Conservation (phyloP, 2,888 invertebrate genomes). For the Scrobipalpa costella region DNA sequence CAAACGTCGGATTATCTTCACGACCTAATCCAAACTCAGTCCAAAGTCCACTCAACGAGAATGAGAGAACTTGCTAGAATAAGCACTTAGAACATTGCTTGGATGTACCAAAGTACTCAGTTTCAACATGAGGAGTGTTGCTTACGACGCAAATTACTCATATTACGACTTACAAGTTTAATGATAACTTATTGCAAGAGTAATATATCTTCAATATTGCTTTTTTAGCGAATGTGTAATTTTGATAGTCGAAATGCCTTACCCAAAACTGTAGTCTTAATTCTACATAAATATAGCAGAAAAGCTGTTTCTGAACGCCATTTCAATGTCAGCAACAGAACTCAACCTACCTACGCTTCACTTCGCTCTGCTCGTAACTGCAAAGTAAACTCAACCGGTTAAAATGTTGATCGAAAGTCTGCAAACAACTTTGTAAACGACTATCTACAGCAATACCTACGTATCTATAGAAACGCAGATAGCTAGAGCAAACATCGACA, state of each 20-base stretch:
- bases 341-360: neutral
- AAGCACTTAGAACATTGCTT: neutral
- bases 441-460: neutral
- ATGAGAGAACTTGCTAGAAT: neutral
- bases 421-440: slow-evolving; percentile 22
- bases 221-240: too few species aligned
- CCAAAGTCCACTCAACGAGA: neutral
- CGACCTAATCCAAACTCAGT: slow-evolving; percentile 1
- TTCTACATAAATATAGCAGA: neutral
- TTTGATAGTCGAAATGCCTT: too few species aligned
- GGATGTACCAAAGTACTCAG: neutral
- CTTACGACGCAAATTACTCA: neutral
- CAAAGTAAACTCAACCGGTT: slow-evolving; percentile 12
- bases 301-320: neutral
- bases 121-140: neutral
- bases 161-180: neutral
- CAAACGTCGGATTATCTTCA: neutral
- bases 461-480: slow-evolving; percentile 15
- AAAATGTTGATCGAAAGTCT: slow-evolving; percentile 24
- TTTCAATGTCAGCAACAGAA: neutral
- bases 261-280: too few species aligned
- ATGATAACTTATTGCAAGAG: neutral
- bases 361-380: neutral
- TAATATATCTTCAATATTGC: neutral
- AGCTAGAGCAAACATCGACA: slow-evolving; percentile 18